A percentile compares a stretch with the other conserved stretches of the same genome.
phyloP scores from a whole-genome alignment of 1,140 invertebrate genomes.

The Lordiphosa collinella region DNA sequence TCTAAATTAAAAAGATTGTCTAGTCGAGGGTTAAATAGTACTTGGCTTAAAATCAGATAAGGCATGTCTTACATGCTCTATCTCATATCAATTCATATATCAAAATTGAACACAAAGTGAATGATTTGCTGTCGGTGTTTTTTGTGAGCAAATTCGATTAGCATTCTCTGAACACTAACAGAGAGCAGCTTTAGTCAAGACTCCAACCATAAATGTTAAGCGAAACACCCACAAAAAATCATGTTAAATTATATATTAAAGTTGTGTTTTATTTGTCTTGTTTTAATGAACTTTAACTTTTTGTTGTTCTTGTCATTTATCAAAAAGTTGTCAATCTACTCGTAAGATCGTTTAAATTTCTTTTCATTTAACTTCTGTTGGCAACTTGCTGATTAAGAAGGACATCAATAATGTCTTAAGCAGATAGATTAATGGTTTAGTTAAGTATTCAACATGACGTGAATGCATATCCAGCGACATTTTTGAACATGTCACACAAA shows the following conservation, averaged over 20 bases:
- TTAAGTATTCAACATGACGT: neutral
- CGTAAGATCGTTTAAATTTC: conserved; percentile 15
- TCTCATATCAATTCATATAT: no score
- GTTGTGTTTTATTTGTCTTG: conserved; percentile 39
- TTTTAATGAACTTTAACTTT: conserved; percentile 34
- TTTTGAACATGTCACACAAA: neutral
- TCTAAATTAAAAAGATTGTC: no score
- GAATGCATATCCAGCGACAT: neutral
- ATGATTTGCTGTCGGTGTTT: no score
- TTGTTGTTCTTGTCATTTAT: conserved; percentile 11
- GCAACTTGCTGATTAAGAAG: conserved; percentile 29
- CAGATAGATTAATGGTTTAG: conserved; percentile 32
- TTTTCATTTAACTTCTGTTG: conserved; percentile 25
- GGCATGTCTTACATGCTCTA: no score
- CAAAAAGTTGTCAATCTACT: conserved; percentile 16
- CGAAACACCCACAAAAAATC: neutral
- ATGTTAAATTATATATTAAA: conserved; percentile 21
- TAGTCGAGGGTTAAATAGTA: no score
- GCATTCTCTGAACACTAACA: conserved; percentile 6
- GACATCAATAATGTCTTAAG: conserved; percentile 16
- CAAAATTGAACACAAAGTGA: no score
- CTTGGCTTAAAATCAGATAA: no score
- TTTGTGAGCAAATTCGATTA: no score
- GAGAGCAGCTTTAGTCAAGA: conserved; percentile 14
- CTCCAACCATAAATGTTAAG: conserved; percentile 36